These are phyloP conservation scores for Antrozous pallidus DNA, from an alignment of 2,797 vertebrate species.

Conservation along the genomic window DNA sequence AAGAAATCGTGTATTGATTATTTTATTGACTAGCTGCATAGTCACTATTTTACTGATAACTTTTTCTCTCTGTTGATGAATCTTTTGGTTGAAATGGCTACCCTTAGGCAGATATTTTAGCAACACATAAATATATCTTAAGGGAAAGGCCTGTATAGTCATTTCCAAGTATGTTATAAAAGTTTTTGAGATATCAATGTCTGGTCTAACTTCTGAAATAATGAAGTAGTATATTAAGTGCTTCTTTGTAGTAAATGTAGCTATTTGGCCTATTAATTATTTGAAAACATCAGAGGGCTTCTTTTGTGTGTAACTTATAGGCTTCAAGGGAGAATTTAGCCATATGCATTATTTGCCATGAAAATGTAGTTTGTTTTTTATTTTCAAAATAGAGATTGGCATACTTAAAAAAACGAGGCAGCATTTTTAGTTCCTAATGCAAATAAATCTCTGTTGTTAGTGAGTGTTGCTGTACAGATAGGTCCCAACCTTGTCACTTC, in stretches of 20 bases:
- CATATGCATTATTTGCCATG: slow-evolving; percentile 37
- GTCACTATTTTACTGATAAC: neutral
- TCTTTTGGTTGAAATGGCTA: slow-evolving; percentile 38
- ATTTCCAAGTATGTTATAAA: neutral
- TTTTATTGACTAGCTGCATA: neutral
- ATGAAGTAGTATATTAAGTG: slow-evolving; percentile 23
- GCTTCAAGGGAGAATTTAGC: slow-evolving; percentile 35
- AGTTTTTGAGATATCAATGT: slow-evolving; percentile 34
- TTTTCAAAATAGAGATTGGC: slow-evolving; percentile 14
- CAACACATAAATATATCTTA: neutral
- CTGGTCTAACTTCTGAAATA: slow-evolving; percentile 46
- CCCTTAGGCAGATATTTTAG: slow-evolving; percentile 29
- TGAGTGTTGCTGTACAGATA: slow-evolving; percentile 76
- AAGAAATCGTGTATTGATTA: neutral
- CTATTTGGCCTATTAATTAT: slow-evolving; percentile 48
- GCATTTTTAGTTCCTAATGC: slow-evolving; percentile 61
- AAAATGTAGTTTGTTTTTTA: slow-evolving; percentile 47
- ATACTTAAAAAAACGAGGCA: slow-evolving; percentile 56
- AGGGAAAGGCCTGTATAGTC: neutral
- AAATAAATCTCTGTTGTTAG: slow-evolving; percentile 70
- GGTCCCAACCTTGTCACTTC: slow-evolving; percentile 87
- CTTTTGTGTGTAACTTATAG: neutral
- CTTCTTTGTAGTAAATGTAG: slow-evolving; percentile 34
- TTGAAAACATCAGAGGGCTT: slow-evolving; percentile 40
- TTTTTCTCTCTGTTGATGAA: neutral